Percentiles rank a stretch among this genome's conserved stretches.
phyloP scores from a whole-genome alignment of 1,140 invertebrate genomes.

The Pristionchus pacificus region DNA sequence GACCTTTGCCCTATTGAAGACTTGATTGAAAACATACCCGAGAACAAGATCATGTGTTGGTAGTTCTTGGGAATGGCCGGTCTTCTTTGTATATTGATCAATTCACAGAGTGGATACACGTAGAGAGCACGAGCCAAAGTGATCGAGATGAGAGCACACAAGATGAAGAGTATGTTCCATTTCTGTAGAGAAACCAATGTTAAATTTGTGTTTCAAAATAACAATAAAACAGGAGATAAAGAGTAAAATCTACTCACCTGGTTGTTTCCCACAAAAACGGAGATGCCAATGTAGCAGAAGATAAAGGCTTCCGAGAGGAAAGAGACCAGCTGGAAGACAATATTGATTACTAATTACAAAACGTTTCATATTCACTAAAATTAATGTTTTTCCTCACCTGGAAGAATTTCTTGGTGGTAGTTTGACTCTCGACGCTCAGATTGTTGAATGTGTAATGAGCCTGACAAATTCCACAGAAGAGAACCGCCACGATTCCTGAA shows the following conservation, averaged over 20 bases:
- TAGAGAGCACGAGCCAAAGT: constrained; percentile 82
- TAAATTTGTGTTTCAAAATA: too few species aligned
- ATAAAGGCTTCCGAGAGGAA: constrained; percentile 98
- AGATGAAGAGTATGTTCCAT: constrained; percentile 85
- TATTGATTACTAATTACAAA: too few species aligned
- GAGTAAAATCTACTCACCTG: too few species aligned
- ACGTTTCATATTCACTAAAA: too few species aligned
- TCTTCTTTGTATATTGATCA: constrained; percentile 82
- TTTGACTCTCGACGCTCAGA: constrained; percentile 77
- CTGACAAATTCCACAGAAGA: constrained; percentile 97
- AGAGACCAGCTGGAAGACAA: constrained; percentile 69
- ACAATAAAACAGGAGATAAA: too few species aligned
- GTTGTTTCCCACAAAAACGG: constrained; percentile 93
- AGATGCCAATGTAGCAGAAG: constrained; percentile 96
- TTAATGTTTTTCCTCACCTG: constrained; percentile 29
- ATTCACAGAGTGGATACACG: constrained; percentile 88
- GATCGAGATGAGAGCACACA: constrained; percentile 86
- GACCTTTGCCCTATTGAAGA: too few species aligned
- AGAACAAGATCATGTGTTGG: constrained; percentile 97
- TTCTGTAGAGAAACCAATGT: too few species aligned
- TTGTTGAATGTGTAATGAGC: constrained; percentile 99
- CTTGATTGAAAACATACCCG: constrained; percentile 66
- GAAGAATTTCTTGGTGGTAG: constrained; percentile 74
- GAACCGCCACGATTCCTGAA: constrained; percentile 83
- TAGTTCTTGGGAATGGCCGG: constrained; percentile 88